Conservation (phyloP, 2,797 vertebrate genomes). For the Mormyrops attenuatus region DNA sequence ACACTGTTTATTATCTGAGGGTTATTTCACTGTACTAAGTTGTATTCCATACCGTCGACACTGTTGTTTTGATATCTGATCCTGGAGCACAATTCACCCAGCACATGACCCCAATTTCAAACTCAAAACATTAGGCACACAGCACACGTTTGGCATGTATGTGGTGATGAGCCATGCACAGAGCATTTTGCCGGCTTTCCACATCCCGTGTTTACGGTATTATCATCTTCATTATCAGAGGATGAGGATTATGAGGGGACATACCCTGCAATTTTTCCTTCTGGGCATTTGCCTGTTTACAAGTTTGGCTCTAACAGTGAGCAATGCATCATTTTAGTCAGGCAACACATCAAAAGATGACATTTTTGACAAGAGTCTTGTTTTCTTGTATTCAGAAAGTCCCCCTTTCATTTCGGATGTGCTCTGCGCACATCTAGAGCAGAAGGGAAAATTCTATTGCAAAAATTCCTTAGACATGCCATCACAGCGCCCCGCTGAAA, state of each 20-base stretch:
- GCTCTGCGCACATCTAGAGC: background rate
- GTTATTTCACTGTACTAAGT: background rate
- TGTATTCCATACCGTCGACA: background rate
- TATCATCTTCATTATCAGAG: background rate
- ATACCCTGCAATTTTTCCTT: background rate
- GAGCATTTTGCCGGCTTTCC: background rate
- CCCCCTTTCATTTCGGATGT: background rate
- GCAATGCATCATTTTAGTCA: background rate
- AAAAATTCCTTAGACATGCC: slow-evolving; percentile 29
- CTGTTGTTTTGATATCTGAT: background rate
- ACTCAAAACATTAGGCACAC: background rate
- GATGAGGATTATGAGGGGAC: background rate
- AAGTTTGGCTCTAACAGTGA: background rate
- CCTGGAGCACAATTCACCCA: background rate
- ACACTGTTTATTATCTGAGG: background rate
- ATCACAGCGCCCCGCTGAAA: slow-evolving; percentile 26
- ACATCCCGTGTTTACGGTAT: background rate
- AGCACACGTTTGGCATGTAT: background rate
- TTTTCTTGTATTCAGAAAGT: background rate
- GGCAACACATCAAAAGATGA: slow-evolving; percentile 4
- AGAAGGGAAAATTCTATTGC: background rate
- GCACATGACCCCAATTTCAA: background rate
- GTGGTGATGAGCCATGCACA: background rate
- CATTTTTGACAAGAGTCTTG: background rate
- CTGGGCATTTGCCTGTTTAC: background rate